Base-by-base conservation (phyloP, 2,113 vertebrate genomes). In the Erinaceus europaeus region DNA sequence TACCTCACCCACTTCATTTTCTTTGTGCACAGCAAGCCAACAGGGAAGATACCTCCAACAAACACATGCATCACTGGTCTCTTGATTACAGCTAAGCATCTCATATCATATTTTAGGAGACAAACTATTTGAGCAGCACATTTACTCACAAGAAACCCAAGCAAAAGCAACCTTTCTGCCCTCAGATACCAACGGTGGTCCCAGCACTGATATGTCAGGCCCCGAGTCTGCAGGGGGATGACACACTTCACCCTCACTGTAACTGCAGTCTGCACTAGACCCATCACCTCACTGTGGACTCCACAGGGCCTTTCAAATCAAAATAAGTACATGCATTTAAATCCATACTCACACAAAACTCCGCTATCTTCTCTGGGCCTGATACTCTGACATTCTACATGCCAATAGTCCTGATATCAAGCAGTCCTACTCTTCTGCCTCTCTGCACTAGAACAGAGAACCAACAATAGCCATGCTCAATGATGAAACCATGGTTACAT, bases 401-500 rank as follows among this genome's bases (percentile, higher is more conserved):
- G 95, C 69, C 92, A 85, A 88, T 93, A 90, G 53, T 94, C 74
- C 88, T 90, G 76, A 53, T 88, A 86, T 89, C 88, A 95, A 89
- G 94, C 96, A 92, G 90, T 95, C 68, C 73, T 95, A 65, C 74
- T 95, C 82, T 95, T 95, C 94, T 92, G 61, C 75, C 81, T 72
- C 92, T 90, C 80, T 77, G 74, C 27, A 91, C 90, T 90, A 91
- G 89, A 96, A 94, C 64, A 82, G 65, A 27, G 12, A 85, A 53
- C 89, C 95, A 96, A 96, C 93, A 96, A 94, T 95, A 96, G 94
- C 96, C 94, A 82, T 93, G 85, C 89, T 97, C 79, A 81, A 76
- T 94, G 86, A 87, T 84, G 95, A 97, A 96, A 96, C 96, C 94
- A 96, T 95, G 94, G 96, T 96, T 97, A 97, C 95, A 84, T 90